A percentile compares a stretch with the other conserved stretches of the same genome.
phyloP scores from a whole-genome alignment of 2,888 invertebrate species.

The Andrena dorsata region DNA sequence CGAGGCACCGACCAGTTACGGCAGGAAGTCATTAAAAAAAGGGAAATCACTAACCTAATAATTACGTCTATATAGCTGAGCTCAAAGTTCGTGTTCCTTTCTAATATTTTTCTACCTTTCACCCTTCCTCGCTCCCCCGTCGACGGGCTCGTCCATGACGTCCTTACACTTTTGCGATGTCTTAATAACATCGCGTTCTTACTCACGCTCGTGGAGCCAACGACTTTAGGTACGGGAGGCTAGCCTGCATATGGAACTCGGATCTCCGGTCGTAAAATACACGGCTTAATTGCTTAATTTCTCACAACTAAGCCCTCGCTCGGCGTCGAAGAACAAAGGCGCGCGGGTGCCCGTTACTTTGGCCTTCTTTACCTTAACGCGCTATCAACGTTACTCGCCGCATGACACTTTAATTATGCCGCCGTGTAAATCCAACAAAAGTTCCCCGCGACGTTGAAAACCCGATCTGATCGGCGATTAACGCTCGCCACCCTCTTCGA shows the following conservation, averaged over 20 bases:
- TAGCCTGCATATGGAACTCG: slow-evolving; percentile 71
- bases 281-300: slow-evolving; percentile 83
- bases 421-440: slow-evolving; percentile 79
- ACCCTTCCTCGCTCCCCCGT: not conserved
- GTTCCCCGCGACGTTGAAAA: slow-evolving; percentile 48
- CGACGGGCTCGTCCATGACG: not conserved
- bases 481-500: not conserved
- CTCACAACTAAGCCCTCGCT: slow-evolving; percentile 77
- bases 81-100: slow-evolving; percentile 25
- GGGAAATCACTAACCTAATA: no score
- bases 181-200: slow-evolving; percentile 63
- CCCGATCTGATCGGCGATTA: slow-evolving; percentile 47
- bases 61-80: not conserved
- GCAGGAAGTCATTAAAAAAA: no score
- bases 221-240: slow-evolving; percentile 64
- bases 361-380: slow-evolving; percentile 77
- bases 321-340: slow-evolving; percentile 77
- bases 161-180: slow-evolving; percentile 38
- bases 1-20: no score
- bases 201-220: slow-evolving; percentile 53
- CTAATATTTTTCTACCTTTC: slow-evolving; percentile 24
- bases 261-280: slow-evolving; percentile 77
- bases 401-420: slow-evolving; percentile 84
- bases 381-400: slow-evolving; percentile 81
- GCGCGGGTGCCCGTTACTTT: slow-evolving; percentile 73